A percentile compares a stretch with the other conserved stretches of the same genome.
Conservation (phyloP, 2,113 vertebrate genomes). For the Crocuta crocuta region DNA sequence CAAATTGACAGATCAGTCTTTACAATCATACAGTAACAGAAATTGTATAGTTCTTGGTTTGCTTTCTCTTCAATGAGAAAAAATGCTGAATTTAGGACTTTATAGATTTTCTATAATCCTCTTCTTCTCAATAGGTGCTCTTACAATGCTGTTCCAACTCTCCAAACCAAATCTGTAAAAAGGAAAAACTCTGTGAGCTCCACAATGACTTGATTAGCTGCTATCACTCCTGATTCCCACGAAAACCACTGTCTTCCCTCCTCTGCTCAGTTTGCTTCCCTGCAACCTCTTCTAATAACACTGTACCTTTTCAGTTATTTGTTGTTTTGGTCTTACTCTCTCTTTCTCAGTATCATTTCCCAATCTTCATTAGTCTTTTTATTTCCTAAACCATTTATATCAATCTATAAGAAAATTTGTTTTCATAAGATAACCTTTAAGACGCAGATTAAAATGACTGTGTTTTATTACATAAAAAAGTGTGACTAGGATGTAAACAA, state of each 20-base stretch:
- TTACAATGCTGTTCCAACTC: neutral
- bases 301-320: neutral
- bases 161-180: neutral
- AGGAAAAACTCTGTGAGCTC: neutral
- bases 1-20: neutral
- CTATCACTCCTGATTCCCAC: neutral
- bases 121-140: neutral
- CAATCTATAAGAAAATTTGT: neutral
- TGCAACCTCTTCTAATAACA: neutral
- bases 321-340: neutral
- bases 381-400: neutral
- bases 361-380: neutral
- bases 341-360: neutral
- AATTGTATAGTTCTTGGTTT: neutral
- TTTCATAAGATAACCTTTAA: neutral
- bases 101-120: neutral
- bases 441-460: neutral
- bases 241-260: neutral
- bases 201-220: neutral
- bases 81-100: neutral
- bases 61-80: neutral
- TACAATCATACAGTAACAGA: neutral
- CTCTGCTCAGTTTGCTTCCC: neutral
- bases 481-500: neutral
- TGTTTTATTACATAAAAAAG: neutral